Base-by-base conservation (phyloP, 2,888 invertebrate species). In the Apamea sordens region DNA sequence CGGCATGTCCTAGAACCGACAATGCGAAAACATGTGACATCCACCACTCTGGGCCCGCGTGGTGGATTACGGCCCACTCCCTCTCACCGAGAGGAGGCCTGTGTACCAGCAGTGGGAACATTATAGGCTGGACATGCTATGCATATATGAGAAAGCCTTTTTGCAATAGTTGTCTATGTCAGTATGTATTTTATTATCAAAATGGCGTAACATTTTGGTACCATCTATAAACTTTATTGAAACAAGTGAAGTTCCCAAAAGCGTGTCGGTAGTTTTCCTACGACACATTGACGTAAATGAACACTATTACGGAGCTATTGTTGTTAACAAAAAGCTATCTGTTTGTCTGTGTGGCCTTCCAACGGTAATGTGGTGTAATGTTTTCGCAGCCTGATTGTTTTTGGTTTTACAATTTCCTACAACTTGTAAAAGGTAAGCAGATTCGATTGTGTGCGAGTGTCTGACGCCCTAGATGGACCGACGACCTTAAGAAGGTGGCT, bases 291-390 rank as follows among this genome's bases (percentile, higher is more conserved):
- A 80, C 59, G 70, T 68, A 72, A 44, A 47, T 75, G 44, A 77
- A 85, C 67, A 76, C 53, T 69, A 74, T 77, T 75, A 68, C 15
- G 2, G 69, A 53, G 41, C 74, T 56, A 77, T 84, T 84, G 77
- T 80, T 59, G 0, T 44, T 69, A 68, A 71, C 36, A n/a, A 73
- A 56, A 61, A 21, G 7, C 15, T 44, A 24, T 47, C 10, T 56
- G 24, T 73, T 44, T 41, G 10, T 53, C n/a, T 73, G 50, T 67
- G 32, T 63, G 59, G 36, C 67, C 79, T 76, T 72, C 6, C 0
- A 24, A 36, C 24, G 6, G 15, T 44, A 56, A 32, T 18, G 5
- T 47, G 10, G 32, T 32, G 24, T 65, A 32, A 41, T n/a, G n/a
- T 73, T 59, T 50, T 21, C 2, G 36, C 18, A 56, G 18, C 5